Evolutionary conservation across 1,140 invertebrate species (phyloP).

Genomic region (Trichonephila inaurata): DNA sequence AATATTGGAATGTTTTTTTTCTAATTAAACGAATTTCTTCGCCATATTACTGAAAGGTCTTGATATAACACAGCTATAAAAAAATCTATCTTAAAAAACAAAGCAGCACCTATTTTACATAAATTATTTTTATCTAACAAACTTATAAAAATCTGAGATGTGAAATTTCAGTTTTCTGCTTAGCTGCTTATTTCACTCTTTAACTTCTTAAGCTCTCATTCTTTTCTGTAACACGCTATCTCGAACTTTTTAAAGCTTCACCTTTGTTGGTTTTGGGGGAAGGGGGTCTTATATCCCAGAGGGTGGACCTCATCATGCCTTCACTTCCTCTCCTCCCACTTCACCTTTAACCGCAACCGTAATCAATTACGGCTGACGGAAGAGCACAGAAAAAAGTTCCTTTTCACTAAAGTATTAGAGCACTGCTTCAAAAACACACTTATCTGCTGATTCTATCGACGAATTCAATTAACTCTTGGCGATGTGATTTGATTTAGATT

Average conservation of each 20-base stretch:
- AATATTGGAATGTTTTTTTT: no score
- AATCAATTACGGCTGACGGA: conserved; percentile 54
- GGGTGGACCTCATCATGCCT: background rate
- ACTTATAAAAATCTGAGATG: no score
- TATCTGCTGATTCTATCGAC: background rate
- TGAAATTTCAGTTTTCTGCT: no score
- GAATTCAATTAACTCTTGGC: conserved; percentile 35
- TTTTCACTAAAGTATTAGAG: background rate
- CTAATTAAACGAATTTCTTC: no score
- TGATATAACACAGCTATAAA: no score
- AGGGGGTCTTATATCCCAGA: background rate
- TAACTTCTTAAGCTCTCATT: background rate
- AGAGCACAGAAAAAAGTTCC: background rate
- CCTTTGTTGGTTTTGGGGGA: conserved; percentile 25
- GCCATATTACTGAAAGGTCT: no score
- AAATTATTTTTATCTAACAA: no score
- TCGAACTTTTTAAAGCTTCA: background rate
- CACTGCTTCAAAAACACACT: background rate
- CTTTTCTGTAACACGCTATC: background rate
- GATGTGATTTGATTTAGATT: conserved; percentile 65
- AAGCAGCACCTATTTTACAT: no score
- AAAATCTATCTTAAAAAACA: no score
- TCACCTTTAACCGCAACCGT: conserved; percentile 51
- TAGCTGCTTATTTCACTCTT: no score
- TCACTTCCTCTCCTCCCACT: background rate